Evolutionary conservation across 2,113 vertebrate genomes (phyloP), one percentile per base, ranked within the genome.

Genomic region (Aplodontia rufa): DNA sequence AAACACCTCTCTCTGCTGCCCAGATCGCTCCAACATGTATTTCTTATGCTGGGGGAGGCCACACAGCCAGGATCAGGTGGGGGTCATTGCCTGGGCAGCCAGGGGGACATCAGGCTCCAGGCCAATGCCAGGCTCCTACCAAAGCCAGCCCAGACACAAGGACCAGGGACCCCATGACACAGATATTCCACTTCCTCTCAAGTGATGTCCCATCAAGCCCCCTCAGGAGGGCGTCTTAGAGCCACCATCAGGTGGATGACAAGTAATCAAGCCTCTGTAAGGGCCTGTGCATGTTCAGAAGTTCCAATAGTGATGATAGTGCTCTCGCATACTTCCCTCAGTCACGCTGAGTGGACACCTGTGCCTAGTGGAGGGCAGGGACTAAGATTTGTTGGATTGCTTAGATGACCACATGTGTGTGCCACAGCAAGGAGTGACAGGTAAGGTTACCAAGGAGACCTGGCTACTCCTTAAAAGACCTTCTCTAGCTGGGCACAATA

Each of bases 1-100:
- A 83, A 71, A 79, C 32, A 74, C 24, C 84, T 87, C 58, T 75
- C 79, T 75, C 45, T 62, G 55, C 71, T 40, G 2, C 37, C 45
- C 47, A 66, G 64, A 3, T 53, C 66, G 97, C 85, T 90, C 49
- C 58, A 93, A 69, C 7, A 42, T 91, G 92, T 11, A 69, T 17
- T 94, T 96, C 40, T 94, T 87, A 49, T 4, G 9, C n/a, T 40
- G 53, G 78, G 66, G 88, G 71, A 90, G 20, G 66, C 72, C 94
- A 81, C 95, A 92, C 40, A 97, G 76, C 81, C 94, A 97, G 96
- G 90, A 89, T 96, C 96, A 97, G 88, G 68, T 14, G 90, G 87
- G 96, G 97, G 78, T 95, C 97, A 93, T 76, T 86, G 69, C 75
- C 68, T 97, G 97, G 95, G 90, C 91, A 96, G 69, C 40, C 87